Percentiles rank a stretch among this genome's conserved stretches.
phyloP scores from a whole-genome alignment of 1,140 invertebrate species.

The Drosophila bifasciata region DNA sequence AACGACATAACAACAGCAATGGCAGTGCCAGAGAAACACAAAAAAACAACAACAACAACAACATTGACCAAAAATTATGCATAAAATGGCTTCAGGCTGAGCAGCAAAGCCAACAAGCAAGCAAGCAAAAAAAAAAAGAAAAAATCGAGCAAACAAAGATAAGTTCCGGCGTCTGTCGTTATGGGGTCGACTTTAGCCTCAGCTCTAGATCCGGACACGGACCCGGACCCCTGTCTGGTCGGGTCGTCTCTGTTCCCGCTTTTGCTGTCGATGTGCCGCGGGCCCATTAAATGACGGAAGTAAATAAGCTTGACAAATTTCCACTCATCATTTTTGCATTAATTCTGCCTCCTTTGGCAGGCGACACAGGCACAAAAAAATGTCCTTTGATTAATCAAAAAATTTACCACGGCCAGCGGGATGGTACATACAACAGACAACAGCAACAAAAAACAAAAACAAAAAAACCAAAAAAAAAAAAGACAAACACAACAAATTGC shows the following conservation, averaged over 20 bases:
- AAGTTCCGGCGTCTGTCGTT: slow-evolving; percentile 54
- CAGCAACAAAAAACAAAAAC: slow-evolving; percentile 33
- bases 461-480: slow-evolving; percentile 11
- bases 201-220: slow-evolving; percentile 20
- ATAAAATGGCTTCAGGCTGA: slow-evolving; percentile 62
- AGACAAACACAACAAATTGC: slow-evolving; percentile 77
- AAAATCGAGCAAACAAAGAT: slow-evolving; percentile 65
- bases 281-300: slow-evolving; percentile 82
- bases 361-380: slow-evolving; percentile 63
- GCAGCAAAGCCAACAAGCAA: slow-evolving; percentile 19
- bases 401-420: slow-evolving; percentile 58
- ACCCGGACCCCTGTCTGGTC: neutral
- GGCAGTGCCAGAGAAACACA: slow-evolving; percentile 2
- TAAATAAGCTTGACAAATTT: slow-evolving; percentile 84
- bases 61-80: slow-evolving; percentile 70
- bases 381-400: slow-evolving; percentile 84
- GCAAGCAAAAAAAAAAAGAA: slow-evolving; percentile 29
- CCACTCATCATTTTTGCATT: slow-evolving; percentile 84
- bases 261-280: slow-evolving; percentile 56
- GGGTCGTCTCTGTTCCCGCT: neutral
- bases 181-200: slow-evolving; percentile 20
- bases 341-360: slow-evolving; percentile 77
- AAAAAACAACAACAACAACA: slow-evolving; percentile 32
- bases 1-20: neutral
- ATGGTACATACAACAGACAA: slow-evolving; percentile 32